These are phyloP conservation scores for Tenrec ecaudatus DNA, from an alignment of 2,113 vertebrate species.

Conservation along the genomic window DNA sequence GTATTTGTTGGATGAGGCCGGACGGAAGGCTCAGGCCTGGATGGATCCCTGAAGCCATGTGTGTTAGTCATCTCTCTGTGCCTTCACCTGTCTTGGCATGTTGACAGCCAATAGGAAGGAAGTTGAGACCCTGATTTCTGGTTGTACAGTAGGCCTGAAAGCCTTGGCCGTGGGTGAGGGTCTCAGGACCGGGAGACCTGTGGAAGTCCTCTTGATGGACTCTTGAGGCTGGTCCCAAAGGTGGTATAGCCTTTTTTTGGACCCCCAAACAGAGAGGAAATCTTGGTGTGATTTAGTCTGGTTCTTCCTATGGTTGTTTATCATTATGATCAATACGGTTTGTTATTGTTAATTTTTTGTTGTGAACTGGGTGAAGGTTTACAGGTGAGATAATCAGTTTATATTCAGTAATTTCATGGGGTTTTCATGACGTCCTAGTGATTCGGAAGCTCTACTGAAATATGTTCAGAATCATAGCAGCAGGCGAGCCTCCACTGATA, in stretches of 20 bases:
- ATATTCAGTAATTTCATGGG: too few relatives aligned
- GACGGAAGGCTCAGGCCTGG: background rate
- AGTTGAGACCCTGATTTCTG: conserved; percentile 6
- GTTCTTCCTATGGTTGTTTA: background rate
- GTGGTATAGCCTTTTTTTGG: conserved; percentile 7
- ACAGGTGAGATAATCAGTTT: too few relatives aligned
- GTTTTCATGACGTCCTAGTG: too few relatives aligned
- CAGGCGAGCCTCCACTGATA: too few relatives aligned
- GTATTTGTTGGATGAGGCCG: background rate
- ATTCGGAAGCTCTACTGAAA: too few relatives aligned
- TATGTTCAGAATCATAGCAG: too few relatives aligned
- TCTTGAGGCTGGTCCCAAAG: background rate
- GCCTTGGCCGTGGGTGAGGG: background rate
- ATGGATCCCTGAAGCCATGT: background rate
- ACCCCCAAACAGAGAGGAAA: conserved; percentile 19
- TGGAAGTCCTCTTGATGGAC: background rate
- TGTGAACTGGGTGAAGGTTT: too few relatives aligned
- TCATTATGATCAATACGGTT: background rate
- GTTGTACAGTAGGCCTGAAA: background rate
- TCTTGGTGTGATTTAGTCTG: conserved; percentile 9
- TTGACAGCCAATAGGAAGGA: background rate
- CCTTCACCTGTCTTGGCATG: background rate
- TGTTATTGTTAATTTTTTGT: too few relatives aligned
- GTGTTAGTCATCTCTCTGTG: background rate
- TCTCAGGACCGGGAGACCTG: background rate